Base-by-base conservation (phyloP, 2,797 vertebrate species). In the Phataginus tetradactyla region DNA sequence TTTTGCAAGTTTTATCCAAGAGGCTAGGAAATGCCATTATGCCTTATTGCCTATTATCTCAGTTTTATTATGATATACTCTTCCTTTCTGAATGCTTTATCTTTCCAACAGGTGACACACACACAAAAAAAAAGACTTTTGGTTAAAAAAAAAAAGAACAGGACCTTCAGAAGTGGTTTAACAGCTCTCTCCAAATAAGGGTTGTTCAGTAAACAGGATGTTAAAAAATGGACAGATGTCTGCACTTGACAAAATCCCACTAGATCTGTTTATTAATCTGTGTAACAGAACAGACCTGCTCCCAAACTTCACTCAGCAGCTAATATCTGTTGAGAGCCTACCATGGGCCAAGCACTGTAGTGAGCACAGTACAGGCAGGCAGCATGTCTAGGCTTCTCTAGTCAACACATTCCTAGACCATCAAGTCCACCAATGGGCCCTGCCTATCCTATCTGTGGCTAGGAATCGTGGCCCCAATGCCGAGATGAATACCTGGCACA, bases 1-100 rank as follows among this genome's bases (percentile, higher is more conserved):
- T 0, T 95, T 97, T 98, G 77, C 94, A 97, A 98, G 97, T 96
- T 96, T 98, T 98, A 97, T 95, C 92, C 0, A 8, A 95, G 96
- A 98, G 97, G 95, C 97, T 95, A 87, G 61, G 75, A 94, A 94
- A 93, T 87, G 75, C 2, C 84, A 37, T 91, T 98, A 90, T 98
- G 97, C 92, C 96, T 39, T 89, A 84, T 42, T 96, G 95, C 68
- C 71, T 97, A 98, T 98, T 98, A 98, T 97, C 96, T 97, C 88
- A 96, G 93, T 97, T 98, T 98, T 98, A 98, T 95, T 97, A 98
- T 98, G 98, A 98, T 95, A 97, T 97, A 98, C 93, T 96, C 96
- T 98, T 98, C 94, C 95, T 94, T 97, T 95, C 94, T 97, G 97
- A 98, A 98, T 98, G 97, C 95, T 98, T 98, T 97, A 96, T 96